Percentiles rank a stretch among this genome's conserved stretches.
These are phyloP conservation scores for Patella pellucida DNA, from an alignment of 2,888 invertebrate species.

Conservation along the genomic window DNA sequence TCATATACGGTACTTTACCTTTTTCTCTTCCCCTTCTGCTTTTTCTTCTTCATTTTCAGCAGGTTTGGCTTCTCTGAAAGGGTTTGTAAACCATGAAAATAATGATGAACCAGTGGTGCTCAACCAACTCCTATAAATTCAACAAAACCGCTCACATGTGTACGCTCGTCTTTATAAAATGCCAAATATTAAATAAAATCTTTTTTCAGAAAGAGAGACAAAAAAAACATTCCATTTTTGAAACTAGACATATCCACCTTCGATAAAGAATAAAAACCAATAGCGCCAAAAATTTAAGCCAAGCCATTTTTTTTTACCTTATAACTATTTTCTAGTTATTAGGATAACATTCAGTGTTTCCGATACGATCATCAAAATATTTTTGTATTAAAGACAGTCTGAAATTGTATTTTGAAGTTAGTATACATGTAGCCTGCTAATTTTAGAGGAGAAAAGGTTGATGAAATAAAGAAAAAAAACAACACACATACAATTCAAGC, in stretches of 20 bases:
- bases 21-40: slow-evolving; percentile 40
- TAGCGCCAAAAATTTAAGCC: not conserved
- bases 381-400: too few relatives aligned
- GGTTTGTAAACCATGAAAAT: slow-evolving; percentile 66
- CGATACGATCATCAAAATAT: too few relatives aligned
- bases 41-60: slow-evolving; percentile 42
- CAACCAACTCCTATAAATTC: slow-evolving; percentile 61
- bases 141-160: slow-evolving; percentile 20
- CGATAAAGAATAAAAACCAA: not conserved
- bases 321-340: too few relatives aligned
- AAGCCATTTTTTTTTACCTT: not conserved
- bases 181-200: not conserved
- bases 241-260: slow-evolving; percentile 16
- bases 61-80: slow-evolving; percentile 63
- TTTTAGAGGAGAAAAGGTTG: too few relatives aligned
- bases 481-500: too few relatives aligned
- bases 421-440: too few relatives aligned
- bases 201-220: not conserved
- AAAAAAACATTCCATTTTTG: not conserved
- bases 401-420: too few relatives aligned
- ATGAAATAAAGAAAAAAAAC: too few relatives aligned
- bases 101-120: slow-evolving; percentile 49
- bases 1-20: slow-evolving; percentile 11
- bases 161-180: too few relatives aligned
- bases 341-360: too few relatives aligned